Percentiles rank a stretch among this genome's conserved stretches.
These are phyloP conservation scores for Perizoma affinitatum DNA, from an alignment of 2,888 invertebrate genomes.

Conservation along the genomic window DNA sequence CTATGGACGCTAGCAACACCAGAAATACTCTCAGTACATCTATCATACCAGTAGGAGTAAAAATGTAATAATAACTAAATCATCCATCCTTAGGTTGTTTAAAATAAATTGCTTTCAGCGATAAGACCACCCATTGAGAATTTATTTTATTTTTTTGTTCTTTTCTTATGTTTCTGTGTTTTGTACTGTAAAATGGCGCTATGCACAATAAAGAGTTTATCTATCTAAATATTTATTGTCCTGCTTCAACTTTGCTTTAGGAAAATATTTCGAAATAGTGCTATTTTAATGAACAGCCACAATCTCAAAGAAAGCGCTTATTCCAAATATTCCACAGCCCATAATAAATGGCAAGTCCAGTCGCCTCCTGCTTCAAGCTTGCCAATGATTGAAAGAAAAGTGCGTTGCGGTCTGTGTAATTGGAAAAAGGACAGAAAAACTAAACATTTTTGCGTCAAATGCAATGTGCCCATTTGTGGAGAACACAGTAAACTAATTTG, in stretches of 20 bases:
- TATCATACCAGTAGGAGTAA: too few relatives aligned
- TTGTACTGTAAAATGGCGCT: too few relatives aligned
- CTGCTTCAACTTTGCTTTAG: background rate
- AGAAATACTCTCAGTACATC: too few relatives aligned
- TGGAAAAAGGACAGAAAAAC: conserved; percentile 8
- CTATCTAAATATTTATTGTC: too few relatives aligned
- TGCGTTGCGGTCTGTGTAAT: background rate
- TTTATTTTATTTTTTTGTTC: too few relatives aligned
- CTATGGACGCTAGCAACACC: too few relatives aligned
- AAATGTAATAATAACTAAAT: too few relatives aligned
- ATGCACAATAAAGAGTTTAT: too few relatives aligned
- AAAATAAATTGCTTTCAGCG: too few relatives aligned
- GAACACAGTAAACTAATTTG: conserved; percentile 9
- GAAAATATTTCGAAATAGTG: background rate
- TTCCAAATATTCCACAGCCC: background rate
- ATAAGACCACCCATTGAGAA: too few relatives aligned
- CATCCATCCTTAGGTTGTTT: too few relatives aligned
- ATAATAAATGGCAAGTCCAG: background rate
- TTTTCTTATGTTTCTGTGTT: too few relatives aligned
- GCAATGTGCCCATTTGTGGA: conserved; percentile 3
- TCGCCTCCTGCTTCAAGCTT: background rate
- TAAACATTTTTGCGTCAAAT: background rate
- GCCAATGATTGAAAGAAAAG: background rate
- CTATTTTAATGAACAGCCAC: background rate
- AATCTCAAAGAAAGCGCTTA: background rate